phyloP scores from a whole-genome alignment of 2,888 invertebrate species.

The Callosobruchus maculatus region DNA sequence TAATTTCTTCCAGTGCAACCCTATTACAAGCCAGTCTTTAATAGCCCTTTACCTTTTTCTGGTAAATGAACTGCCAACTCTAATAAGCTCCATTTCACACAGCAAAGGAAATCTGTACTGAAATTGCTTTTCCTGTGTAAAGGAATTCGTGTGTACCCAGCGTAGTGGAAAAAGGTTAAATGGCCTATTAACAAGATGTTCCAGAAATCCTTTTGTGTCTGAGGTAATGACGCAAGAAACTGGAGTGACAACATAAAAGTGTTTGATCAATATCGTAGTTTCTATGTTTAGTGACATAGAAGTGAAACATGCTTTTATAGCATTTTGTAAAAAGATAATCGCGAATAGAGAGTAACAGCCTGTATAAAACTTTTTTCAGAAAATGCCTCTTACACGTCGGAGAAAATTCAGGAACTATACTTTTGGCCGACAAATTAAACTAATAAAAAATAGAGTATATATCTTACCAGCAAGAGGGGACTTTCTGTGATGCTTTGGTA shows the following conservation, averaged over 20 bases:
- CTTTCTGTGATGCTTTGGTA: constrained; percentile 45
- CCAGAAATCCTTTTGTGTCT: not conserved
- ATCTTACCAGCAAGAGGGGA: constrained; percentile 47
- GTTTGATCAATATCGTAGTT: not conserved
- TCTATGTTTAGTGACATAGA: too few relatives aligned
- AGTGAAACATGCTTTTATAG: too few relatives aligned
- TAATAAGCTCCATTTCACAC: not conserved
- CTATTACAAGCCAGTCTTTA: too few relatives aligned
- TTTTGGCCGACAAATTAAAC: too few relatives aligned
- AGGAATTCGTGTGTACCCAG: not conserved
- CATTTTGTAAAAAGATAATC: too few relatives aligned
- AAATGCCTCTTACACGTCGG: too few relatives aligned
- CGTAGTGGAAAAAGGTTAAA: not conserved
- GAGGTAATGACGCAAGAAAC: not conserved
- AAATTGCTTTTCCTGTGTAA: not conserved
- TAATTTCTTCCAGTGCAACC: too few relatives aligned
- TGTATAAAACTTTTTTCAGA: too few relatives aligned
- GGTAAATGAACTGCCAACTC: not conserved
- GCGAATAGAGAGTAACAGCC: too few relatives aligned
- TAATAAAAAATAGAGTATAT: too few relatives aligned
- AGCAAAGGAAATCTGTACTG: not conserved
- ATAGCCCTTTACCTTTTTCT: not conserved
- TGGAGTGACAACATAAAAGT: not conserved
- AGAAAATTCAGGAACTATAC: too few relatives aligned
- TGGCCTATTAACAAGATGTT: not conserved